Evolutionary conservation across 2,797 vertebrate species (phyloP).

Genomic region (Xenops minutus): DNA sequence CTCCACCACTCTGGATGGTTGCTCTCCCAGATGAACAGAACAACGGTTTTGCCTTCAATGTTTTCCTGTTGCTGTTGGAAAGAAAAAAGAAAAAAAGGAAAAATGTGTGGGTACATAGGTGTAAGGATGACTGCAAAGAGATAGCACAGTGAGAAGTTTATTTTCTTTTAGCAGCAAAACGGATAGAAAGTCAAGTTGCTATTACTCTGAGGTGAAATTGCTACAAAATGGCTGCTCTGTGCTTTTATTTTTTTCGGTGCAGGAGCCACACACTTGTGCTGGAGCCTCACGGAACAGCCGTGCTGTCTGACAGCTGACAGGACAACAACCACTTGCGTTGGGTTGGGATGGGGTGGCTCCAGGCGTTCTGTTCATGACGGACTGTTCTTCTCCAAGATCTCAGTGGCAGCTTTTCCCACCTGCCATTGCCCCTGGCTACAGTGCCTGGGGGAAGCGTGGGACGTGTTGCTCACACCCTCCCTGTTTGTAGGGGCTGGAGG

Average conservation of each 20-base stretch:
- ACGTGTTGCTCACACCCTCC: neutral
- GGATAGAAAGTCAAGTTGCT: neutral
- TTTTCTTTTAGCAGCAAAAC: constrained; percentile 1
- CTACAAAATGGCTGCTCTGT: constrained; percentile 19
- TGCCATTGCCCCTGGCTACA: neutral
- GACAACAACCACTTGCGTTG: neutral
- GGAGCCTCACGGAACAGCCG: neutral
- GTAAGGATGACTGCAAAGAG: constrained; percentile 7
- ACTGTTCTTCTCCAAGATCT: neutral
- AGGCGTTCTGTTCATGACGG: neutral
- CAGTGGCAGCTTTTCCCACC: neutral
- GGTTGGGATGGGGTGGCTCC: neutral
- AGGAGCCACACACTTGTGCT: fast-evolving
- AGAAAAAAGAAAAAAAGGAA: neutral
- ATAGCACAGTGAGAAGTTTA: neutral
- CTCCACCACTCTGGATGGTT: neutral
- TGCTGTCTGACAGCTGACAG: neutral
- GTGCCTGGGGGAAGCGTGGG: neutral
- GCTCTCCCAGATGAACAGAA: neutral
- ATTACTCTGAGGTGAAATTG: neutral
- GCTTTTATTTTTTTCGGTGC: fast-evolving
- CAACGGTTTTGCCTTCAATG: neutral
- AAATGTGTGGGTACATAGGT: neutral
- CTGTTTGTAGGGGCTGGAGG: neutral
- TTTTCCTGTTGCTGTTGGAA: neutral